Base-by-base conservation (phyloP, 2,113 vertebrate genomes). In the Dromas ardeola region DNA sequence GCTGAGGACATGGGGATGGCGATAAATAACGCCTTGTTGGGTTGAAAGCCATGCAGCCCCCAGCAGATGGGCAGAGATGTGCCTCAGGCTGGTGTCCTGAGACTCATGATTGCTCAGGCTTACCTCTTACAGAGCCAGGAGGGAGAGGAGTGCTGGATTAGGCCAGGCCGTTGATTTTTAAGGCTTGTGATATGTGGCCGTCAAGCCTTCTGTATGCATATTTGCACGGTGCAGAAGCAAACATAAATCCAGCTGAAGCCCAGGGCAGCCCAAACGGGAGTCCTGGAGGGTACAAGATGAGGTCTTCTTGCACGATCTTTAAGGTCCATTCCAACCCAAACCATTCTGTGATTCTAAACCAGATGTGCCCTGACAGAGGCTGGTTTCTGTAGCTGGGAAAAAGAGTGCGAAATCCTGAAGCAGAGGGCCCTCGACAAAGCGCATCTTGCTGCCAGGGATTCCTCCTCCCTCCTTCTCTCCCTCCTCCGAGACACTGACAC, bases 401-500 rank as follows among this genome's bases (percentile, higher is more conserved):
- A 90, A 73, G 66, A 70, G 74, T 22, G 72, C 2, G 55, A 96
- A 96, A 90, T 85, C 87, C 87, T 85, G 59, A 50, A 73, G 87
- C 69, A 76, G 56, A 79, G 86, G 56, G 84, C 74, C 67, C 55
- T 81, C 1, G 2, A 38, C 6, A 32, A 92, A 73, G 45, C 1
- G 0, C 52, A 87, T 84, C 40, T 74, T 49, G 40, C 84, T 94
- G 95, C 97, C 90, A 96, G 87, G 79, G 90, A 94, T 87, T 90
- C 77, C 89, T 95, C 80, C 84, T 94, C 89, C 96, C 73, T 94
- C 81, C 71, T 62, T 82, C 88, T 91, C 90, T 88, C 66, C 74
- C 92, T 92, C 55, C 82, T 90, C 94, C 1, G 5, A 95, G 91
- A 63, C 73, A 43, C 81, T 69, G 94, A 93, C 86, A 88, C 79